These are phyloP conservation scores for Pterois miles DNA, from an alignment of 2,797 vertebrate genomes.

Conservation along the genomic window DNA sequence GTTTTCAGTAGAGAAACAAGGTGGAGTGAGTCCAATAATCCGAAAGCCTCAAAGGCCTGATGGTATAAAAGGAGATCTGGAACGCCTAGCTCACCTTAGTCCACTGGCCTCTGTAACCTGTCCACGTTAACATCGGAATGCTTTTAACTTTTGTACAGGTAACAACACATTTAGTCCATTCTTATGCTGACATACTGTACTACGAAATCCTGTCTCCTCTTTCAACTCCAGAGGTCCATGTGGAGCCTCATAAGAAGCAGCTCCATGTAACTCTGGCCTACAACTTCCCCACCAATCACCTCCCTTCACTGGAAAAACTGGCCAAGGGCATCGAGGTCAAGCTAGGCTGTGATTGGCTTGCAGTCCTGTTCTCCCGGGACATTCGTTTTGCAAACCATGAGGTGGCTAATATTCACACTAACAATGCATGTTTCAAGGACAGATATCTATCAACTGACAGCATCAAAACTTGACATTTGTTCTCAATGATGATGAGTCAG, in stretches of 20 bases:
- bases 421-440: neutral
- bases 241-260: conserved; percentile 97
- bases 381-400: conserved; percentile 95
- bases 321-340: conserved; percentile 92
- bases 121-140: no score
- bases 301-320: conserved; percentile 91
- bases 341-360: conserved; percentile 95
- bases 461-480: neutral
- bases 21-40: no score
- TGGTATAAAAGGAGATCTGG: no score
- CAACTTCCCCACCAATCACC: conserved; percentile 92
- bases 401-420: conserved; percentile 71
- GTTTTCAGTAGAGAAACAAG: no score
- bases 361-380: conserved; percentile 92
- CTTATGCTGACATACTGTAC: neutral
- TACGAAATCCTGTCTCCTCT: neutral
- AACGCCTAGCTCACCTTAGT: no score
- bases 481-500: neutral
- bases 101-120: no score
- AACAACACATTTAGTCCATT: neutral
- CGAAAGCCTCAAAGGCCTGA: no score
- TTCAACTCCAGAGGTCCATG: conserved; percentile 86
- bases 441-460: no score
- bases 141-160: no score
- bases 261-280: conserved; percentile 96